Base-by-base conservation (phyloP, 2,888 invertebrate species). In the Leucophora obtusa region DNA sequence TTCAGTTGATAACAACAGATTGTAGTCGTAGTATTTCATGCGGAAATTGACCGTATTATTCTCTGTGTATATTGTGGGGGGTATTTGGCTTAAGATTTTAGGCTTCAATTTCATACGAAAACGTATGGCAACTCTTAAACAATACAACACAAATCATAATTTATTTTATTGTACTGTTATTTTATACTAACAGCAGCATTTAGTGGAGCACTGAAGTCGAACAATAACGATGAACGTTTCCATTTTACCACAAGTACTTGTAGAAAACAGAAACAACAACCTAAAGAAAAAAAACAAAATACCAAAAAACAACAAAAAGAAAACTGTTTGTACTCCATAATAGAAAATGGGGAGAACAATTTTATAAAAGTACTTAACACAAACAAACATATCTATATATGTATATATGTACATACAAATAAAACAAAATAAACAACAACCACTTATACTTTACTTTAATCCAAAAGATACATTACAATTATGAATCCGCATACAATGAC, bases 151-250 rank as follows among this genome's bases (percentile, higher is more conserved):
- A 77, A 65, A 70, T 71, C 73, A 77, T 80, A 77, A 80, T 79
- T 80, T 63, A 74, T 77, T 77, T 77, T 82, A 2, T 38, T 38
- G 38, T 74, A 28, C 5, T 28, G 3, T 28, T 28, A 28, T 28
- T 80, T 54, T 80, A 56, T 73, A 77, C 63, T 54, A 71, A 59
- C 59, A 38, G 43, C 82, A 82, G 73, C 82, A 83, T 83, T 84
- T 84, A 84, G 84, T 82, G 82, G 83, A 82, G 78, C 74, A 79
- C 82, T 82, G 75, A 83, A 83, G 83, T 82, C 69, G 75, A 82
- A 84, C 82, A 83, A 78, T 75, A 79, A 79, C 77, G 79, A 70
- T 35, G 62, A 81, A 77, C 60, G 82, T 79, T 84, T 82, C 79
- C 69, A 76, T 79, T 82, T 79, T 66, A 75, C 79, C 79, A 54